A percentile compares a stretch with the other conserved stretches of the same genome.
These are phyloP conservation scores for Cavia porcellus DNA, from an alignment of 2,113 vertebrate species.

Conservation along the genomic window DNA sequence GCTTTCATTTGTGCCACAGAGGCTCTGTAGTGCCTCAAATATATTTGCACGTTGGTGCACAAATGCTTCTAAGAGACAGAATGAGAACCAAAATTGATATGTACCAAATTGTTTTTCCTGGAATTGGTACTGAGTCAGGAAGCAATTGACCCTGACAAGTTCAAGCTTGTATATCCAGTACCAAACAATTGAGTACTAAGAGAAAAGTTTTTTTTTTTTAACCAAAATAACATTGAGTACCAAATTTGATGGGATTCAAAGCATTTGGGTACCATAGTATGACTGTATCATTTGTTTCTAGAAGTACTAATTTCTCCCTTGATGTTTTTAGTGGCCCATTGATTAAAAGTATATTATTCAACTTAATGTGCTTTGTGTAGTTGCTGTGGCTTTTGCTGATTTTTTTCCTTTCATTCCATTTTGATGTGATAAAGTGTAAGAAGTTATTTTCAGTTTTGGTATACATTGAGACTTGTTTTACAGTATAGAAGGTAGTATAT, in stretches of 20 bases:
- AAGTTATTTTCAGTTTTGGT: not conserved
- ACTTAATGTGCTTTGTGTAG: not conserved
- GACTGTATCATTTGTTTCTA: not conserved
- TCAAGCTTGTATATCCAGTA: not conserved
- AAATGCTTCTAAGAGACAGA: not conserved
- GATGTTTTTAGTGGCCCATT: not conserved
- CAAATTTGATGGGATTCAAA: not conserved
- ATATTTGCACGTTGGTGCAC: not conserved
- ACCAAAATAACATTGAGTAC: not conserved
- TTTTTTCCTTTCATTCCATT: not conserved
- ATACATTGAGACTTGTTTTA: not conserved
- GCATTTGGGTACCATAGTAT: not conserved
- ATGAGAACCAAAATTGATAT: not conserved
- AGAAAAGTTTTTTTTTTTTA: not conserved
- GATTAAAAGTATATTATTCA: not conserved
- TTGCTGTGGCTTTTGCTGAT: not conserved
- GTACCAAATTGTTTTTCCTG: not conserved
- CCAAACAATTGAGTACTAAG: too few relatives aligned
- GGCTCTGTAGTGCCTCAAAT: not conserved
- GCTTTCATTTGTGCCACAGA: not conserved
- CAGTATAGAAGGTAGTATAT: not conserved
- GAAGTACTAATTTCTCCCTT: not conserved
- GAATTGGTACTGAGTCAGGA: not conserved
- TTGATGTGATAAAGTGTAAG: not conserved
- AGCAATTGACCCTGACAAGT: not conserved